Base-by-base conservation (phyloP, 2,888 invertebrate species). In the Cyrtodaria siliqua region DNA sequence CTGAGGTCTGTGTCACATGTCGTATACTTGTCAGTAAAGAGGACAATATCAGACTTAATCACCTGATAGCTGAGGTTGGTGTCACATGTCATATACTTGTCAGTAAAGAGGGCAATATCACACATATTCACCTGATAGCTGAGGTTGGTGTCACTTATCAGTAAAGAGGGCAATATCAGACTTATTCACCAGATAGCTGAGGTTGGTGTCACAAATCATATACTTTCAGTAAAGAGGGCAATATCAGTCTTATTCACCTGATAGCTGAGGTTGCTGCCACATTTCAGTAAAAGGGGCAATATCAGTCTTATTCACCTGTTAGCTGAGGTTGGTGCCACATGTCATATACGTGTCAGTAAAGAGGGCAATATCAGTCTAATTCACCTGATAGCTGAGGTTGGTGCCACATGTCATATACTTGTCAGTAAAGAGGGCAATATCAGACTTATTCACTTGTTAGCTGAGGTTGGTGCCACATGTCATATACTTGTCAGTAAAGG, bases 1-100 rank as follows among this genome's bases (percentile, higher is more conserved):
- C 96, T 93, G 96, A 97, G 95, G 95, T 98, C 92, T 96, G 97
- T 1, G 94, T 98, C 56, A 96, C 98, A 3, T 98, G 98, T 92
- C 97, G 98, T 2, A 94, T 98, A 56, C 96, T 96, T 86, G 14
- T n/a, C n/a, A n/a, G n/a, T n/a, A n/a, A n/a, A n/a, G n/a, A n/a
- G n/a, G n/a, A n/a, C n/a, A n/a, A n/a, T n/a, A n/a, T n/a, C n/a
- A n/a, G n/a, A n/a, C n/a, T n/a, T n/a, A n/a, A n/a, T n/a, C n/a
- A n/a, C n/a, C n/a, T n/a, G n/a, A n/a, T n/a, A n/a, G n/a, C n/a
- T n/a, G n/a, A n/a, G n/a, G n/a, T n/a, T n/a, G n/a, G n/a, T n/a
- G n/a, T n/a, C n/a, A n/a, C n/a, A n/a, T n/a, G n/a, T n/a, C n/a
- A n/a, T n/a, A n/a, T n/a, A n/a, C n/a, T n/a, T n/a, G n/a, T 98